Conservation (phyloP, 2,797 vertebrate genomes). For the Eulemur rubriventer region DNA sequence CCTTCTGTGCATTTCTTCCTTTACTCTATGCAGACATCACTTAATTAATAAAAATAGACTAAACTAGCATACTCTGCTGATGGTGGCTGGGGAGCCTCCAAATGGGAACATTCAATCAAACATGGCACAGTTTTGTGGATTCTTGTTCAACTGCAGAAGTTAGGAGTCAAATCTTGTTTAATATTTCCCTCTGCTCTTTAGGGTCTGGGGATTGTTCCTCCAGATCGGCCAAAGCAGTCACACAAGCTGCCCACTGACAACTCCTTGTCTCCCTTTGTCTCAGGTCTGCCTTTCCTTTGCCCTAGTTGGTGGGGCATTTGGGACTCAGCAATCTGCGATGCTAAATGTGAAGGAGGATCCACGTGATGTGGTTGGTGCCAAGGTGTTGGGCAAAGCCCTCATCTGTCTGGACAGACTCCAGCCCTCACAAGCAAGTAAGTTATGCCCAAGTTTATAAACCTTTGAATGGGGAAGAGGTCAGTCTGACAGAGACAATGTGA, state of each 20-base stretch:
- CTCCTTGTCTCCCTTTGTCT: not conserved
- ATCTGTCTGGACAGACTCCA: not conserved
- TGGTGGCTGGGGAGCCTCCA: not conserved
- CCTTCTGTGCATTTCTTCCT: not conserved
- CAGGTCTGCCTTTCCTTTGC: not conserved
- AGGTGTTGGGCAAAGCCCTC: not conserved
- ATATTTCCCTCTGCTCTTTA: not conserved
- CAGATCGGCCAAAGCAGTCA: not conserved
- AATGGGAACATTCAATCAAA: not conserved
- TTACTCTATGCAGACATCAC: not conserved
- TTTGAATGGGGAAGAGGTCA: not conserved
- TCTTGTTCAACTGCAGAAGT: not conserved
- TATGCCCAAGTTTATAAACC: no score
- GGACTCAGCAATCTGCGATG: accelerated
- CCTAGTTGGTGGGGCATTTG: not conserved
- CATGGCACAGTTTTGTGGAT: not conserved
- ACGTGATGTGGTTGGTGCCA: not conserved
- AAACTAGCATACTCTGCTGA: not conserved
- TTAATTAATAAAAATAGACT: not conserved
- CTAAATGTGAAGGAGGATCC: not conserved
- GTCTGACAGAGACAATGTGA: not conserved
- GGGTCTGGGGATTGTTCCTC: accelerated
- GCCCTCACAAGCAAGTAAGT: not conserved
- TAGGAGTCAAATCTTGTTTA: not conserved
- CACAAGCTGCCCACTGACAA: not conserved